Evolutionary conservation across 2,888 invertebrate species (phyloP).

Genomic region (Tipula lateralis): DNA sequence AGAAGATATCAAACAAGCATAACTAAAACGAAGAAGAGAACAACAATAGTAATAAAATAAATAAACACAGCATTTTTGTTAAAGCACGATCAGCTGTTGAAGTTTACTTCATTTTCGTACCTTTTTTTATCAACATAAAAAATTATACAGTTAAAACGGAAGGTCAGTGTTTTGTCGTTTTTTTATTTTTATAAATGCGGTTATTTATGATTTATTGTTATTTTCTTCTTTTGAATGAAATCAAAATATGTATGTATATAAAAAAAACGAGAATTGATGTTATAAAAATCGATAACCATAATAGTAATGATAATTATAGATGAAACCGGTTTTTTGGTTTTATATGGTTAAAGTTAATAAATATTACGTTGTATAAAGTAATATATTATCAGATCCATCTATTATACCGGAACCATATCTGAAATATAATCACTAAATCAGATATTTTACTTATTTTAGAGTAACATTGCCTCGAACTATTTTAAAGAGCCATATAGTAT

Average conservation of each 20-base stretch:
- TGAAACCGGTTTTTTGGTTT: too few species aligned
- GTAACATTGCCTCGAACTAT: too few species aligned
- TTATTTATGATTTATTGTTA: constrained; percentile 15
- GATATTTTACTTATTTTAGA: too few species aligned
- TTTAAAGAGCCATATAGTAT: too few species aligned
- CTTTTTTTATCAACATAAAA: neutral
- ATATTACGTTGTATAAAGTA: too few species aligned
- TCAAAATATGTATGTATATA: too few species aligned
- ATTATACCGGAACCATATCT: too few species aligned
- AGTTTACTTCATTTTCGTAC: constrained; percentile 15
- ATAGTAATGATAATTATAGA: neutral
- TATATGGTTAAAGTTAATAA: too few species aligned
- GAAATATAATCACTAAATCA: too few species aligned
- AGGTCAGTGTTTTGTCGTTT: neutral
- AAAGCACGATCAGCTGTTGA: neutral
- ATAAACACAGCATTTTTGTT: neutral
- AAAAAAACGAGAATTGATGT: neutral
- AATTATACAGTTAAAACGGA: constrained; percentile 24
- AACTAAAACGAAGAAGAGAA: neutral
- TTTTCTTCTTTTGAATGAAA: neutral
- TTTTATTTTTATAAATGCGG: neutral
- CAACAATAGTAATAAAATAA: neutral
- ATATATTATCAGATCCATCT: too few species aligned
- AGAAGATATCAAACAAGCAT: too few species aligned
- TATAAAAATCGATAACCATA: neutral